Conservation (phyloP, 2,888 invertebrate species). For the Bimastos eiseni region DNA sequence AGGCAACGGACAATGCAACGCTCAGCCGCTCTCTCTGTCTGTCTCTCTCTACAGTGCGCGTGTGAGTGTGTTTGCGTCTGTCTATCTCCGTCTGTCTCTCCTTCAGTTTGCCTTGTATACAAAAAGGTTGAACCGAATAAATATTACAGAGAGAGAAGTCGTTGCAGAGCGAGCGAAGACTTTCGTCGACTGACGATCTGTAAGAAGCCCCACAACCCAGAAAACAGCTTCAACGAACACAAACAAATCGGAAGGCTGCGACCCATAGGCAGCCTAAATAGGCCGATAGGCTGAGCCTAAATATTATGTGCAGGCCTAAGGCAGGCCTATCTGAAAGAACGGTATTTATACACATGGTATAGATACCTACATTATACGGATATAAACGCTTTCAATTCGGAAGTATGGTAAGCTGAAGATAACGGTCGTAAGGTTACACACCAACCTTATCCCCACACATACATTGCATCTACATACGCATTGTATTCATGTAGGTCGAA, state of each 20-base stretch:
- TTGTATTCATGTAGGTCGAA: too few species aligned
- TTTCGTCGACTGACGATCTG: background rate
- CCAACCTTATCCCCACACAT: background rate
- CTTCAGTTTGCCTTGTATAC: background rate
- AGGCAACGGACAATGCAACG: slow-evolving; percentile 5
- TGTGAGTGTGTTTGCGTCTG: background rate
- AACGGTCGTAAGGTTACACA: background rate
- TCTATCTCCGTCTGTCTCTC: background rate
- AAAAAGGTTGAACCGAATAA: background rate
- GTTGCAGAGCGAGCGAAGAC: background rate
- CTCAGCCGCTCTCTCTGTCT: background rate
- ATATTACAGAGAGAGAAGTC: background rate
- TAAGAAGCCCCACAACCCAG: background rate
- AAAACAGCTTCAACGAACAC: background rate
- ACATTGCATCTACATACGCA: background rate
- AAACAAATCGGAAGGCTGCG: background rate
- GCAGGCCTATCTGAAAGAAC: background rate
- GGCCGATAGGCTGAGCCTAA: background rate
- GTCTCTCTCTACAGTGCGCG: background rate
- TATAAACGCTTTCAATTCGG: background rate
- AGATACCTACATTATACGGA: background rate
- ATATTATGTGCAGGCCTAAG: background rate
- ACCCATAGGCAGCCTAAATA: background rate
- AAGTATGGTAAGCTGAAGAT: background rate
- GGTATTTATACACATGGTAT: background rate